phyloP scores from a whole-genome alignment of 2,113 vertebrate species.

The Neolamprologus toae region DNA sequence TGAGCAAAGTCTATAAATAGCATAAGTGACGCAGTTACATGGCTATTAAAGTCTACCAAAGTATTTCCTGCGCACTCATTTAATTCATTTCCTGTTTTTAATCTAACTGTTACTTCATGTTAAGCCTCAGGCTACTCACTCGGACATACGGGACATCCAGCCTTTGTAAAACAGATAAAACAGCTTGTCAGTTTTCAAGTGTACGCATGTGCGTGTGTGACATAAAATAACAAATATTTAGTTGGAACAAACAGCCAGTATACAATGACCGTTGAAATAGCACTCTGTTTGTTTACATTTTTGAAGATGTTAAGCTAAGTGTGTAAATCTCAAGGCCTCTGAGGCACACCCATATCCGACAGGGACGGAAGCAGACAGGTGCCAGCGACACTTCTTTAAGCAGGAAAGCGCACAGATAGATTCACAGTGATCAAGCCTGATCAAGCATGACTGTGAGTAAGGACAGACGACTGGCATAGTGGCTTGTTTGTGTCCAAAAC shows the following conservation, averaged over 20 bases:
- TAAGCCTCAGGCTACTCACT: background rate
- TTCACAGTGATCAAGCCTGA: background rate
- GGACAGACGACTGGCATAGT: background rate
- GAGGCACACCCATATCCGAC: slow-evolving; percentile 6
- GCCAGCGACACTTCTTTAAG: slow-evolving; percentile 11
- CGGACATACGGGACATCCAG: background rate
- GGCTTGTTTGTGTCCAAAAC: background rate
- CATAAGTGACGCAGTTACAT: background rate
- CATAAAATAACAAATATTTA: background rate
- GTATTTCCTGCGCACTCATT: background rate
- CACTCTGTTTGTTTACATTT: slow-evolving; percentile 7
- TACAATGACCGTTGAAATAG: background rate
- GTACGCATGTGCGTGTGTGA: background rate
- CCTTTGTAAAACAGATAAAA: background rate
- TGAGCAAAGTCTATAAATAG: background rate
- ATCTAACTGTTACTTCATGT: background rate
- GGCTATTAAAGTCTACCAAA: background rate
- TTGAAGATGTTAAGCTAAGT: background rate
- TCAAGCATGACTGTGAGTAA: background rate
- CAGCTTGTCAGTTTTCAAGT: background rate
- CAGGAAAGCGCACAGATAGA: background rate
- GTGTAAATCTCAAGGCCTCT: background rate
- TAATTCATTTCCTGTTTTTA: background rate
- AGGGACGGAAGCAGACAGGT: background rate
- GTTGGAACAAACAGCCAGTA: background rate